Evolutionary conservation across 2,113 vertebrate species (phyloP).

Genomic region (Cyprinus carpio): DNA sequence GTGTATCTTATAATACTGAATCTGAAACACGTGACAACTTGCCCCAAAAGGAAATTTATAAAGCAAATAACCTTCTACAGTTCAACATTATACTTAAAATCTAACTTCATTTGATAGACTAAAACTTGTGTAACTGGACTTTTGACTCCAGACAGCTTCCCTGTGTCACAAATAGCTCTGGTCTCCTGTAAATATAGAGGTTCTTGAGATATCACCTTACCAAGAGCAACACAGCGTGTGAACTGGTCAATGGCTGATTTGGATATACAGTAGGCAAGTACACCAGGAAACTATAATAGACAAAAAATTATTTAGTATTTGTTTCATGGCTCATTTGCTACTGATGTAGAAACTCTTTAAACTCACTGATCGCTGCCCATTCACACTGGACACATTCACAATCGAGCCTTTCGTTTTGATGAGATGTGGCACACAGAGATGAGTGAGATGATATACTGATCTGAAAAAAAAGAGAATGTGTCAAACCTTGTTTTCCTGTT

Average conservation of each 20-base stretch:
- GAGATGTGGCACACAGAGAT: constrained; percentile 79
- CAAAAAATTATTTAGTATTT: not conserved
- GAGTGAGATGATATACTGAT: constrained; percentile 76
- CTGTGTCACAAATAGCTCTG: not conserved
- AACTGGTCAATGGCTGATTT: constrained; percentile 84
- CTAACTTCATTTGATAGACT: too few species aligned
- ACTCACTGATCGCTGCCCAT: constrained; percentile 80
- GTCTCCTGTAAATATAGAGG: too few species aligned
- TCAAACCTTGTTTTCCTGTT: not conserved
- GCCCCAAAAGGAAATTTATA: too few species aligned
- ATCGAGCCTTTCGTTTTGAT: constrained; percentile 78
- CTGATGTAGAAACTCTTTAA: not conserved
- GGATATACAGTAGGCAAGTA: constrained; percentile 82
- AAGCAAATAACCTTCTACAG: too few species aligned
- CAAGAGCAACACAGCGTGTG: constrained; percentile 76
- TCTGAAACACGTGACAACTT: too few species aligned
- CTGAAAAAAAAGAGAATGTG: constrained; percentile 57
- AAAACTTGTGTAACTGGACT: too few species aligned
- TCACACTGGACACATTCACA: constrained; percentile 81
- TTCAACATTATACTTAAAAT: too few species aligned
- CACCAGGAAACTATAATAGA: constrained; percentile 74
- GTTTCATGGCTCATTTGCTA: not conserved
- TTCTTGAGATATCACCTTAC: constrained; percentile 62
- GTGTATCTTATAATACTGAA: too few species aligned
- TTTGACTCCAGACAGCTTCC: not conserved